A percentile compares a stretch with the other conserved stretches of the same genome.
Evolutionary conservation across 2,888 invertebrate genomes (phyloP).

Genomic region (Thymelicus sylvestris): DNA sequence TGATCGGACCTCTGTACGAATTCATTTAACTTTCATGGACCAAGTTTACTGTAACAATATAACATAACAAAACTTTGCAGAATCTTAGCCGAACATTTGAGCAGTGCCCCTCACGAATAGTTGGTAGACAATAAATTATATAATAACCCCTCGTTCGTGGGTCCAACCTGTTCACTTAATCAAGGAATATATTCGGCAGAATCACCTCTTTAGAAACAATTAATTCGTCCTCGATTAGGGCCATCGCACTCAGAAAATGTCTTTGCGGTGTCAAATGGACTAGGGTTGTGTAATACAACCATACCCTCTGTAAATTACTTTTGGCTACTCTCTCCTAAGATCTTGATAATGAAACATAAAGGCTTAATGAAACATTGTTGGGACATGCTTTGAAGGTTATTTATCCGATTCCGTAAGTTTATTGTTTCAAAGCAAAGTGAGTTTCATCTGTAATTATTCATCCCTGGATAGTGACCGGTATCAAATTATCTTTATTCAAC

Average conservation of each 20-base stretch:
- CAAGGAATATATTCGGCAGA: conserved; percentile 71
- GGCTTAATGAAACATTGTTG: conserved; percentile 8
- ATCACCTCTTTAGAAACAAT: conserved; percentile 79
- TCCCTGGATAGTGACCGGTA: conserved; percentile 67
- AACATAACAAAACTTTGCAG: conserved; percentile 67
- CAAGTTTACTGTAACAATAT: conserved; percentile 70
- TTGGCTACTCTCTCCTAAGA: background rate
- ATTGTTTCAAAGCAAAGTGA: conserved; percentile 69
- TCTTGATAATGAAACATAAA: conserved; percentile 10
- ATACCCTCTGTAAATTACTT: conserved; percentile 27
- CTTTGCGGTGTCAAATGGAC: conserved; percentile 43
- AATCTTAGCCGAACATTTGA: conserved; percentile 73
- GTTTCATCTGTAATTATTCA: conserved; percentile 74
- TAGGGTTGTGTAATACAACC: conserved; percentile 29
- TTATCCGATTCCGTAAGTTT: conserved; percentile 52
- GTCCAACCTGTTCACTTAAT: conserved; percentile 75
- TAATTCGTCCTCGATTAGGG: conserved; percentile 67
- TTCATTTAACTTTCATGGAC: conserved; percentile 67
- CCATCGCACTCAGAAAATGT: conserved; percentile 56
- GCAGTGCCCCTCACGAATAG: conserved; percentile 72
- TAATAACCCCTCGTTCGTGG: conserved; percentile 74
- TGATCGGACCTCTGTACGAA: conserved; percentile 58
- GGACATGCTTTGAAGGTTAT: conserved; percentile 7
- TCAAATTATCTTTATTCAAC: conserved; percentile 59
- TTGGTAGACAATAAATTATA: conserved; percentile 81